Conservation (phyloP, 1,140 invertebrate species). For the Helicorthomorpha holstii region DNA sequence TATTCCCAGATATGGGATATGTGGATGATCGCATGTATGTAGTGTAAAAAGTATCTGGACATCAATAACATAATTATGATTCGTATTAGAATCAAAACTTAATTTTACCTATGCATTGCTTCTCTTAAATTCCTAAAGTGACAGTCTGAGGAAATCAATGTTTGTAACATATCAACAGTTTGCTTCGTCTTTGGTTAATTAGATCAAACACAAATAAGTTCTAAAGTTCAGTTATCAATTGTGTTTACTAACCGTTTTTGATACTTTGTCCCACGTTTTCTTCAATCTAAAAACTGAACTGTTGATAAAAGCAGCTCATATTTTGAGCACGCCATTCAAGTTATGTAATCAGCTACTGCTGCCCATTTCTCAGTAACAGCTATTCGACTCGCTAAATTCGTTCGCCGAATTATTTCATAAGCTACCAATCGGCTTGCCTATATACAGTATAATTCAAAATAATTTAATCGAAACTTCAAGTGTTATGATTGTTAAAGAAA, state of each 20-base stretch:
- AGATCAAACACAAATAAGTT: no score
- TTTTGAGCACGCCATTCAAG: conserved; percentile 87
- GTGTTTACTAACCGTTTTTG: conserved; percentile 56
- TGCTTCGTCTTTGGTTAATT: conserved; percentile 50
- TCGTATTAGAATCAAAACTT: not conserved
- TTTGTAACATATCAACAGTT: conserved; percentile 70
- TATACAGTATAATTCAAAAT: conserved; percentile 6
- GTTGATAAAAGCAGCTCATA: conserved; percentile 83
- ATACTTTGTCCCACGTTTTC: conserved; percentile 87
- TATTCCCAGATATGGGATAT: conserved; percentile 81
- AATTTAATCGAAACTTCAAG: not conserved
- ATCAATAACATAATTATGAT: not conserved
- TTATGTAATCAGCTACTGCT: conserved; percentile 85
- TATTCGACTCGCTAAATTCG: conserved; percentile 48
- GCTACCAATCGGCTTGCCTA: conserved; percentile 67
- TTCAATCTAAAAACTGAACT: conserved; percentile 74
- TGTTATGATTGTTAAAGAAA: not conserved
- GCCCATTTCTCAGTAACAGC: conserved; percentile 86
- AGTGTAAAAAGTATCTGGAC: conserved; percentile 2
- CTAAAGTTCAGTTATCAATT: not conserved
- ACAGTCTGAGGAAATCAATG: conserved; percentile 71
- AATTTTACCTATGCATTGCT: conserved; percentile 44
- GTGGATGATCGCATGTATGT: conserved; percentile 70
- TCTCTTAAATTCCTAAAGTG: conserved; percentile 73
- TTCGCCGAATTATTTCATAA: conserved; percentile 63